A percentile compares a stretch with the other conserved stretches of the same genome.
Conservation (phyloP, 2,797 vertebrate species). For the Myotis daubentonii region DNA sequence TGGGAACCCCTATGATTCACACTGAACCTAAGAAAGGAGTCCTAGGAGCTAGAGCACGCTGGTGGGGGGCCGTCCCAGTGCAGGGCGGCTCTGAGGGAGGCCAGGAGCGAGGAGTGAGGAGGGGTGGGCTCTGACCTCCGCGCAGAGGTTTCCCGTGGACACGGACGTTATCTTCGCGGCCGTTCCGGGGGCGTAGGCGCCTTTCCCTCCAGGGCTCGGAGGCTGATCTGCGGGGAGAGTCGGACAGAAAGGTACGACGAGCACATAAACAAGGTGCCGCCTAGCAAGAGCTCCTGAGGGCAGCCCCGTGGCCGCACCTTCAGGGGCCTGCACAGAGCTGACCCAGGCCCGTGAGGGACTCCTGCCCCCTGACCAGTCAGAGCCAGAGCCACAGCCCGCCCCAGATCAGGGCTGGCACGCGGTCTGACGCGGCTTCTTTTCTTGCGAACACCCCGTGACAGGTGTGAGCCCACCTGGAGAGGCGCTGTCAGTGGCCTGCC, state of each 20-base stretch:
- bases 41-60: no score
- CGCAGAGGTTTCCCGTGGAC: slow-evolving; percentile 98
- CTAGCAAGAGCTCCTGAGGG: fast-evolving
- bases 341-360: fast-evolving
- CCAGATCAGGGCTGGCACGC: background rate
- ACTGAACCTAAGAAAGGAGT: background rate
- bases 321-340: fast-evolving
- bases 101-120: background rate
- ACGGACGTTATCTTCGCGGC: slow-evolving; percentile 97
- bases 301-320: fast-evolving
- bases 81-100: background rate
- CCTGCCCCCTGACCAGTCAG: fast-evolving
- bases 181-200: slow-evolving; percentile 90
- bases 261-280: background rate
- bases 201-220: slow-evolving; percentile 95
- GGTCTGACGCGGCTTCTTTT: background rate
- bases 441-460: background rate
- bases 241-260: slow-evolving; percentile 23
- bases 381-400: background rate
- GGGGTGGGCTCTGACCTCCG: slow-evolving; percentile 90
- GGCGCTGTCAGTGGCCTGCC: no score
- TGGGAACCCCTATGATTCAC: background rate
- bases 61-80: background rate
- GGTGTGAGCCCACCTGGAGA: no score
- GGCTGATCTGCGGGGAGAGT: slow-evolving; percentile 91